A percentile compares a stretch with the other conserved stretches of the same genome.
phyloP scores from a whole-genome alignment of 2,888 invertebrate genomes.

The Chorisops tibialis region DNA sequence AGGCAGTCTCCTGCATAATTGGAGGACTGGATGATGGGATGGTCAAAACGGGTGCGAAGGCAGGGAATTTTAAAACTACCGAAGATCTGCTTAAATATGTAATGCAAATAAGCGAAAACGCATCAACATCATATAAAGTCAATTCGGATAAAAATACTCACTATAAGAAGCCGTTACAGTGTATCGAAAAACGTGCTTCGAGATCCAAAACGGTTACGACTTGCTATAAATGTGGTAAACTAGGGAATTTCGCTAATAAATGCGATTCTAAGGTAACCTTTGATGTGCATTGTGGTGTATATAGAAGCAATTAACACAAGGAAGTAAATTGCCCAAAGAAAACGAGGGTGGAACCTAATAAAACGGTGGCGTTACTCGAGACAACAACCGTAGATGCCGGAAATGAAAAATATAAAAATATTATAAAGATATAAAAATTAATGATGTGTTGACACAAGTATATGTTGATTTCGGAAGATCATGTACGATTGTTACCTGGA shows the following conservation, averaged over 20 bases:
- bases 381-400: not conserved
- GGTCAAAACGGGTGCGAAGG: slow-evolving; percentile 19
- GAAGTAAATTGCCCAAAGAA: not conserved
- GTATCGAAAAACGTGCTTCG: too few relatives aligned
- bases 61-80: not conserved
- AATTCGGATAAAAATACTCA: too few relatives aligned
- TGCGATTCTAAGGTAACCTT: not conserved
- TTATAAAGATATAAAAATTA: too few relatives aligned
- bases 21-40: slow-evolving; percentile 21
- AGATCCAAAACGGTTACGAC: too few relatives aligned
- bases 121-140: not conserved
- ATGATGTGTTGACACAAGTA: not conserved
- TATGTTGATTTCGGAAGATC: too few relatives aligned
- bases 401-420: too few relatives aligned
- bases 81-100: slow-evolving; percentile 17
- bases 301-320: not conserved
- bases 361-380: not conserved
- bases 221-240: slow-evolving; percentile 17
- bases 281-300: not conserved
- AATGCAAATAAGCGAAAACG: slow-evolving; percentile 4
- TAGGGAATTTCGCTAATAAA: slow-evolving; percentile 14
- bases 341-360: not conserved
- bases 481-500: too few relatives aligned
- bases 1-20: slow-evolving; percentile 24
- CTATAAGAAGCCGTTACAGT: too few relatives aligned